A percentile compares a stretch with the other conserved stretches of the same genome.
These are phyloP conservation scores for Rhogogaster chlorosoma DNA, from an alignment of 2,888 invertebrate species.

Conservation along the genomic window DNA sequence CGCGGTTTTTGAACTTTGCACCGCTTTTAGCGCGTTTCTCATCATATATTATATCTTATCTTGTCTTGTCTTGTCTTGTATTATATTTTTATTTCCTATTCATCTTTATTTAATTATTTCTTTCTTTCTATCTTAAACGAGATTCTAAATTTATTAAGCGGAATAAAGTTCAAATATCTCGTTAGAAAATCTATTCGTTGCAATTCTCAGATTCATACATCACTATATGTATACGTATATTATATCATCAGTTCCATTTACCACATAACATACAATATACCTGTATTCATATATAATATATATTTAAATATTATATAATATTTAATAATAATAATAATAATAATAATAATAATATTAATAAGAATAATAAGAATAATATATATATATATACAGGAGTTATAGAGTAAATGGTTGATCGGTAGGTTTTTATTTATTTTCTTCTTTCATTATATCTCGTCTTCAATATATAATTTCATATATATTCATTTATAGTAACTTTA, in stretches of 20 bases:
- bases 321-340: constrained; percentile 20
- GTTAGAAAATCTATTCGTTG: constrained; percentile 38
- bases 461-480: not conserved
- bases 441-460: not conserved
- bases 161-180: constrained; percentile 23
- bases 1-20: constrained; percentile 26
- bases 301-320: constrained; percentile 44
- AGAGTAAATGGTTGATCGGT: constrained; percentile 23
- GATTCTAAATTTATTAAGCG: not conserved
- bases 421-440: not conserved
- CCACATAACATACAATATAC: constrained; percentile 38
- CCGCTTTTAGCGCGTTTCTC: constrained; percentile 2
- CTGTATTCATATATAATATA: constrained; percentile 35
- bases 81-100: not conserved
- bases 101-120: not conserved
- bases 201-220: constrained; percentile 35
- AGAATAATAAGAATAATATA: constrained; percentile 15
- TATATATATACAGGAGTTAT: not conserved
- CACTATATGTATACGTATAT: not conserved
- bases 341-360: not conserved
- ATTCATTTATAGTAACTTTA: not conserved
- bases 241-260: constrained; percentile 15
- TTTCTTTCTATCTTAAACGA: constrained; percentile 11
- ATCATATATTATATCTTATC: not conserved
- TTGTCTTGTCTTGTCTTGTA: not conserved